These are phyloP conservation scores for Perodicticus potto DNA, from an alignment of 2,797 vertebrate species.

Conservation along the genomic window DNA sequence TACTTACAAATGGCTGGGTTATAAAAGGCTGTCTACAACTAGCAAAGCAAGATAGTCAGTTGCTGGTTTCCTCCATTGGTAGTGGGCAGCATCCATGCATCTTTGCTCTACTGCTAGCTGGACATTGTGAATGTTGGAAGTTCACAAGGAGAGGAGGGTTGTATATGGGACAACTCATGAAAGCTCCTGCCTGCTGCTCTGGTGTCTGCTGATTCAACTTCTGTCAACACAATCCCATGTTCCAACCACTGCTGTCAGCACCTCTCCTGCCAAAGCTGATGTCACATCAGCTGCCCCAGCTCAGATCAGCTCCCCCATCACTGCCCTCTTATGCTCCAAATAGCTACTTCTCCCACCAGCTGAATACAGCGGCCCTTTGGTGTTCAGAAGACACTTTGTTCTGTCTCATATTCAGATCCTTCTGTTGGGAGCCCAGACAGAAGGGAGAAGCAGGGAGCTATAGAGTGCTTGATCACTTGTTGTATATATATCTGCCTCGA, in stretches of 20 bases:
- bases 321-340: neutral
- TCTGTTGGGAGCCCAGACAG: neutral
- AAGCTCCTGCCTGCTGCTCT: constrained; percentile 61
- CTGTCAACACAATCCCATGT: constrained; percentile 65
- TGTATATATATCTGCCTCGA: neutral
- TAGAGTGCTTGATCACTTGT: neutral
- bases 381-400: neutral
- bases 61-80: neutral
- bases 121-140: neutral
- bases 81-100: neutral
- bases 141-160: constrained; percentile 37
- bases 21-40: constrained; percentile 6
- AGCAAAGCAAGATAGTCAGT: neutral
- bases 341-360: neutral
- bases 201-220: constrained; percentile 72
- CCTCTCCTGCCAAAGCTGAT: constrained; percentile 71
- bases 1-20: neutral
- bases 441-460: constrained; percentile 3
- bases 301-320: constrained; percentile 10
- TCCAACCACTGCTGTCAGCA: constrained; percentile 75
- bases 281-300: constrained; percentile 61
- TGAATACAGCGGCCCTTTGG: neutral
- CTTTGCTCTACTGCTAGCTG: neutral
- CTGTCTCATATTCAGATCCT: neutral
- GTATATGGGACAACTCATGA: constrained; percentile 40